Evolutionary conservation across 2,888 invertebrate genomes (phyloP).

Genomic region (Villa cingulata): DNA sequence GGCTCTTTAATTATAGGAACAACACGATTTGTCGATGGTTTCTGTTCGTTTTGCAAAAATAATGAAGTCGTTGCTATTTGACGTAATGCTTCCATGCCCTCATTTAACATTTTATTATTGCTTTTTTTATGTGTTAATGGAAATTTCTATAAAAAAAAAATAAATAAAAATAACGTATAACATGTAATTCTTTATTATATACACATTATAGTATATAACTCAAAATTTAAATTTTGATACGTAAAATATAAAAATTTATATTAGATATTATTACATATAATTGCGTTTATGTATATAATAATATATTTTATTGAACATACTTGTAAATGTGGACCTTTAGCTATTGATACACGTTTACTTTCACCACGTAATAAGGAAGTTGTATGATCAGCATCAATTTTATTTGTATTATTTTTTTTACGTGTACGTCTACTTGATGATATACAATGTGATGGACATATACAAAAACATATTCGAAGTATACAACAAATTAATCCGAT

Average conservation of each 20-base stretch:
- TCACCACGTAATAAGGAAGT: slow-evolving; percentile 35
- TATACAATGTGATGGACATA: slow-evolving; percentile 66
- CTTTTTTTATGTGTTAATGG: slow-evolving; percentile 32
- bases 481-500: slow-evolving; percentile 71
- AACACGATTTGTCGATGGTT: slow-evolving; percentile 29
- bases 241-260: too few species aligned
- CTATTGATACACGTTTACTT: slow-evolving; percentile 34
- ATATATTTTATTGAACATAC: slow-evolving; percentile 21
- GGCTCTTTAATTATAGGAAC: slow-evolving; percentile 36
- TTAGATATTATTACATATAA: too few species aligned
- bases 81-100: slow-evolving; percentile 36
- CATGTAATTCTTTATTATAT: too few species aligned
- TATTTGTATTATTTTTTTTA: slow-evolving; percentile 39
- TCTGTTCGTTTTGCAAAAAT: slow-evolving; percentile 38
- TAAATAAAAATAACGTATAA: too few species aligned
- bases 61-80: slow-evolving; percentile 38
- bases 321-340: slow-evolving; percentile 29
- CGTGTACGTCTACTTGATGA: slow-evolving; percentile 52
- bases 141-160: slow-evolving; percentile 23
- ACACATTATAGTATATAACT: too few species aligned
- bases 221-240: too few species aligned
- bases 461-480: slow-evolving; percentile 69
- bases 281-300: too few species aligned
- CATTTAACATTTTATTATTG: slow-evolving; percentile 35
- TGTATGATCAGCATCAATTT: slow-evolving; percentile 36